Percentiles rank a stretch among this genome's conserved stretches.
Evolutionary conservation across 2,888 invertebrate species (phyloP).

Genomic region (Ectemnius cavifrons): DNA sequence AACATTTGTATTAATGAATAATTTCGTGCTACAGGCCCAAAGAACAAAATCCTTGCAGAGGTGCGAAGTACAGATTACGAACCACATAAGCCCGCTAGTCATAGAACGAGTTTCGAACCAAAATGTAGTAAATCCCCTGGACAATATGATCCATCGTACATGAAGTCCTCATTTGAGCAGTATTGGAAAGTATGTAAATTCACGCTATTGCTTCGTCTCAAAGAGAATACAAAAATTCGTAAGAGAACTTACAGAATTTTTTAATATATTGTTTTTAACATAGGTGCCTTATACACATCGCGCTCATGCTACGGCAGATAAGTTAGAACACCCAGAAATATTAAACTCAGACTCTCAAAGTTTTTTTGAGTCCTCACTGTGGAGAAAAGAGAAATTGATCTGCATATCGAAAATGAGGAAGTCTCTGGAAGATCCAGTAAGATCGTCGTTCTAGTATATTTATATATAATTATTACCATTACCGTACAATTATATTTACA

Average conservation of each 20-base stretch:
- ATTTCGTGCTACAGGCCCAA: constrained; percentile 6
- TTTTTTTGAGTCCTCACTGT: constrained; percentile 69
- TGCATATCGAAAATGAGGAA: constrained; percentile 69
- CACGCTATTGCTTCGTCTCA: background rate
- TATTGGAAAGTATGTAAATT: constrained; percentile 33
- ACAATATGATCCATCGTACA: constrained; percentile 53
- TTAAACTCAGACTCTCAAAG: constrained; percentile 59
- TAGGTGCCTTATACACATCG: too few species aligned
- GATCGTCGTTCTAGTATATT: background rate
- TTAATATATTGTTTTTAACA: too few species aligned
- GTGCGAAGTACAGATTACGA: constrained; percentile 61
- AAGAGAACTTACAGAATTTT: too few species aligned
- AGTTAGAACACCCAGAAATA: constrained; percentile 58
- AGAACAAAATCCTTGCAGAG: constrained; percentile 43
- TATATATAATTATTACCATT: background rate
- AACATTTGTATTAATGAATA: background rate
- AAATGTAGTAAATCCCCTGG: constrained; percentile 58
- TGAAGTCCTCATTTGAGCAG: constrained; percentile 22
- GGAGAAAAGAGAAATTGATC: constrained; percentile 69
- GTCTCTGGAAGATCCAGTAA: constrained; percentile 24
- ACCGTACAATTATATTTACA: background rate
- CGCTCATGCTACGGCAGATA: constrained; percentile 17
- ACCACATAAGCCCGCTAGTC: constrained; percentile 71
- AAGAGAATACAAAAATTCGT: background rate
- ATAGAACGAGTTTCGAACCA: constrained; percentile 66